These are phyloP conservation scores for Bergia sp. DNA, from an alignment of 92 coral and sea anemone species.

Conservation along the genomic window DNA sequence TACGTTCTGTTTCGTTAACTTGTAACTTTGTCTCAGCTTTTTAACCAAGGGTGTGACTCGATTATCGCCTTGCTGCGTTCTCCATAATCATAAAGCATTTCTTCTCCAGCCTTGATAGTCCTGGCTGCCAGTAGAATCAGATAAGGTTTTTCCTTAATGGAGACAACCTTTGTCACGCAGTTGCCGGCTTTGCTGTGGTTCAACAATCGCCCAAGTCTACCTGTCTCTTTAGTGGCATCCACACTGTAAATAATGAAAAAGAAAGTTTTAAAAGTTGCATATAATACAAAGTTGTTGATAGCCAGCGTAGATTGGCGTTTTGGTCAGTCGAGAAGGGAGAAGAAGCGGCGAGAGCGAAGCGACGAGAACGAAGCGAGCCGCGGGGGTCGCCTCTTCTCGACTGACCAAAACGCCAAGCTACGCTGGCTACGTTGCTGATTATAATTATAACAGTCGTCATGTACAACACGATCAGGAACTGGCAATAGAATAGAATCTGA, in stretches of 20 bases:
- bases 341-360: no score
- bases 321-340: no score
- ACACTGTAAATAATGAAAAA: slow-evolving; percentile 59
- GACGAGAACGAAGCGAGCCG: no score
- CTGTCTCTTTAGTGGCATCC: slow-evolving; percentile 95
- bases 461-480: no score
- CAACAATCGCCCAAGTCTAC: slow-evolving; percentile 87
- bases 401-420: no score
- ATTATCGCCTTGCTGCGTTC: slow-evolving; percentile 84
- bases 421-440: no score
- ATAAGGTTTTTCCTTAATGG: slow-evolving; percentile 78
- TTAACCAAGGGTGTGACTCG: slow-evolving; percentile 91
- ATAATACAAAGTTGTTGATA: no score
- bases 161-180: slow-evolving; percentile 83
- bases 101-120: slow-evolving; percentile 75
- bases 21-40: slow-evolving; percentile 38
- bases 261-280: no score
- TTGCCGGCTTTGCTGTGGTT: slow-evolving; percentile 95
- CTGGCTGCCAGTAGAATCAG: slow-evolving; percentile 78
- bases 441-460: no score
- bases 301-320: no score
- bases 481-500: no score
- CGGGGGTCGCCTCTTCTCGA: no score
- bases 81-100: slow-evolving; percentile 93
- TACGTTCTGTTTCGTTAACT: not conserved